Evolutionary conservation across 2,113 vertebrate species (phyloP).

Genomic region (Rhea americana): DNA sequence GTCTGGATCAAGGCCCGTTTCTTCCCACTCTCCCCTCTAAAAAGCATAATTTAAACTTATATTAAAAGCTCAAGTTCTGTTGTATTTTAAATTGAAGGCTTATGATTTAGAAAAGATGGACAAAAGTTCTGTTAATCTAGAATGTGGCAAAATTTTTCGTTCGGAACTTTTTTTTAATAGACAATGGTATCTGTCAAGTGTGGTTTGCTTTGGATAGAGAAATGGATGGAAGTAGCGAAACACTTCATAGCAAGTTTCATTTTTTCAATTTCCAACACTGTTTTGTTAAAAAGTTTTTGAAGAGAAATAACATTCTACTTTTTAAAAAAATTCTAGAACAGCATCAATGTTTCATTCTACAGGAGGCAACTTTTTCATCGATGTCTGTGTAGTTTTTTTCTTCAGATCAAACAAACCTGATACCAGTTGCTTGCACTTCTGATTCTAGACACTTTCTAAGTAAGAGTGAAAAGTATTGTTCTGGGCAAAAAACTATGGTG

Average conservation of each 20-base stretch:
- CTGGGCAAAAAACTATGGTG: neutral
- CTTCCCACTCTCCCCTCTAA: neutral
- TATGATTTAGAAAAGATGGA: neutral
- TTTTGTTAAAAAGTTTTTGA: neutral
- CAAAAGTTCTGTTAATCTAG: neutral
- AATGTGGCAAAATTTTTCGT: neutral
- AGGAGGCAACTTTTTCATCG: neutral
- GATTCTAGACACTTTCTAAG: neutral
- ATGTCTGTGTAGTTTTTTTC: neutral
- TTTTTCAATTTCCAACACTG: neutral
- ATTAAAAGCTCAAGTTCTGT: neutral
- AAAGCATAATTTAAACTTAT: neutral
- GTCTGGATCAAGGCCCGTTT: neutral
- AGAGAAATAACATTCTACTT: neutral
- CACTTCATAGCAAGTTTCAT: neutral
- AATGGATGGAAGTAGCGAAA: neutral
- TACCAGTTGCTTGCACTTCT: neutral
- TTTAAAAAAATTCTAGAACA: neutral
- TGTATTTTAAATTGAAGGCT: neutral
- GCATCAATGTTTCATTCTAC: neutral
- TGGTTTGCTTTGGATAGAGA: neutral
- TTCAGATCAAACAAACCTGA: neutral
- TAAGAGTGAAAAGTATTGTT: neutral
- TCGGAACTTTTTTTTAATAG: neutral
- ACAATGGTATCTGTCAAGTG: rapidly evolving